These are phyloP conservation scores for Pteropus rufus DNA, from an alignment of 2,797 vertebrate species.

Conservation along the genomic window DNA sequence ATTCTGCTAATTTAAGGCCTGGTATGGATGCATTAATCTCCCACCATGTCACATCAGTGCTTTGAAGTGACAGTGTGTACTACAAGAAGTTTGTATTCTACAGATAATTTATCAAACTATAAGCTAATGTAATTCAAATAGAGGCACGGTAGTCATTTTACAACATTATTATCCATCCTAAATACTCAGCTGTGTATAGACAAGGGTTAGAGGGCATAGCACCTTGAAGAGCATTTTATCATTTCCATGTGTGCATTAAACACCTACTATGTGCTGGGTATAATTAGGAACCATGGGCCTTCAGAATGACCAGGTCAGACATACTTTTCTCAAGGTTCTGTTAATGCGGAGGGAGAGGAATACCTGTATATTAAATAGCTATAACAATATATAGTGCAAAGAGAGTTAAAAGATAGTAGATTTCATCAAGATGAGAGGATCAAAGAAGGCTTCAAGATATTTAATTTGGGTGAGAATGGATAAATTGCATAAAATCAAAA, in stretches of 20 bases:
- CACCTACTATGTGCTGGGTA: background rate
- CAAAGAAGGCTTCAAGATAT: background rate
- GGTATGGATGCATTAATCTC: background rate
- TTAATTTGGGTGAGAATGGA: background rate
- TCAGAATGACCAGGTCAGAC: background rate
- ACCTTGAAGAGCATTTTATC: background rate
- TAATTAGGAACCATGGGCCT: background rate
- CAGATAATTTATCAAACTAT: background rate
- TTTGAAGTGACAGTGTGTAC: background rate
- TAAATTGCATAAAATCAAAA: background rate
- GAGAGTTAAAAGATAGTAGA: background rate
- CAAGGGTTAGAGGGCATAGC: background rate
- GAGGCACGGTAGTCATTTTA: background rate
- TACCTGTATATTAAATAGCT: background rate
- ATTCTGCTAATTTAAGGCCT: background rate
- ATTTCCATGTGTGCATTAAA: accelerated
- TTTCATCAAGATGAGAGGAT: background rate
- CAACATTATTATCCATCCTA: background rate
- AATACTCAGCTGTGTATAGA: background rate
- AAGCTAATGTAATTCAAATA: background rate
- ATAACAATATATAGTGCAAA: background rate
- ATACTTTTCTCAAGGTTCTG: background rate
- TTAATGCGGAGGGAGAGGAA: background rate
- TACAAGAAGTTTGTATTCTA: background rate
- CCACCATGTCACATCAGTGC: background rate